phyloP scores from a whole-genome alignment of 2,113 vertebrate genomes.

The Alouatta palliata region DNA sequence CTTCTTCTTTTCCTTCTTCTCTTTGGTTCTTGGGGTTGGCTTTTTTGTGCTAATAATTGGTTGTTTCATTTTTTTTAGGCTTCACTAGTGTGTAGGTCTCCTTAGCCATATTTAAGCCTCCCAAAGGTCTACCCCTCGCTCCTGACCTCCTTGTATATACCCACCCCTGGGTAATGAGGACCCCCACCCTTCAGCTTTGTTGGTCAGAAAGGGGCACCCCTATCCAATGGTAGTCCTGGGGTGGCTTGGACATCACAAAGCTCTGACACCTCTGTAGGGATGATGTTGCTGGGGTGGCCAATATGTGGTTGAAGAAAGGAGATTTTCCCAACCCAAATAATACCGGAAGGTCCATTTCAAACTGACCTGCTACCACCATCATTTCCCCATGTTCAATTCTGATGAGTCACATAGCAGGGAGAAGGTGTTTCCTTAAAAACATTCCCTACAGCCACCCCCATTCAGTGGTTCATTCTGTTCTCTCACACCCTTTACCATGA shows the following conservation, averaged over 20 bases:
- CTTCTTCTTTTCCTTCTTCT: neutral
- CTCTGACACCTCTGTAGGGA: neutral
- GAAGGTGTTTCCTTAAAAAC: neutral
- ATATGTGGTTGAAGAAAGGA: neutral
- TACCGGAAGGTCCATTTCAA: neutral
- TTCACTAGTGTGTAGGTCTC: neutral
- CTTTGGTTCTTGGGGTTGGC: neutral
- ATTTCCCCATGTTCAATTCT: neutral
- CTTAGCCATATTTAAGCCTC: neutral
- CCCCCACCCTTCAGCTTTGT: neutral
- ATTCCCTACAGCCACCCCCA: neutral
- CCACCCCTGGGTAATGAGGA: neutral
- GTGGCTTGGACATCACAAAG: slow-evolving; percentile 8
- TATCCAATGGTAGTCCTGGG: neutral
- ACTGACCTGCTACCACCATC: neutral
- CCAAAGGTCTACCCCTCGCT: neutral
- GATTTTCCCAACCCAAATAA: neutral
- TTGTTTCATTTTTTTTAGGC: neutral
- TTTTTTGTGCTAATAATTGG: fast-evolving
- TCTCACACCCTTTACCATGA: neutral
- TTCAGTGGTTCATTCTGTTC: neutral
- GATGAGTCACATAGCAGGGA: neutral
- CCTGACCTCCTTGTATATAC: neutral
- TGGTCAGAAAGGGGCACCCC: neutral
- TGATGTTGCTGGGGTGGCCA: neutral